Conservation (phyloP, 2,888 invertebrate species). For the Lycaena phlaeas region DNA sequence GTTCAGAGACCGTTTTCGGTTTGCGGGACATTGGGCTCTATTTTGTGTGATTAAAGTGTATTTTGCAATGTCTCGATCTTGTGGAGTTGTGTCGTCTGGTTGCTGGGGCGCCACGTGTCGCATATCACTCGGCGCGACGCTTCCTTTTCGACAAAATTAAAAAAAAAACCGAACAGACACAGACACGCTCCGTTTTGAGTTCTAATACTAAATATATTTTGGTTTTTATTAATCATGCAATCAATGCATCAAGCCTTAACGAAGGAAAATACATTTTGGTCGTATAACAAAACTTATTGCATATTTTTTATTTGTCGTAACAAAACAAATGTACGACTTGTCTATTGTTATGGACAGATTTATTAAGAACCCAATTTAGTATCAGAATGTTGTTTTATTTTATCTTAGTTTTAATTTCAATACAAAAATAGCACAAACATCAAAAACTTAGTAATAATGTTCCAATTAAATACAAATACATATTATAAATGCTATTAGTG, state of each 20-base stretch:
- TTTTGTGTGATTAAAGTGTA: constrained; percentile 35
- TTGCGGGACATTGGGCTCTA: constrained; percentile 38
- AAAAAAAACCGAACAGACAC: constrained; percentile 24
- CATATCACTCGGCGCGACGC: constrained; percentile 64
- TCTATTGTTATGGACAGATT: too few relatives aligned
- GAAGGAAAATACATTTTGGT: neutral
- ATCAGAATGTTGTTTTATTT: too few relatives aligned
- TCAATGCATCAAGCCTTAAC: neutral
- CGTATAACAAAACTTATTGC: too few relatives aligned
- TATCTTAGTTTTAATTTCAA: too few relatives aligned
- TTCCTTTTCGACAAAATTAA: constrained; percentile 61
- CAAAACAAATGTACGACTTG: too few relatives aligned
- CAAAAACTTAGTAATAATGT: too few relatives aligned
- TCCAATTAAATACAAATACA: too few relatives aligned
- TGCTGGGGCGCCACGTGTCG: constrained; percentile 55
- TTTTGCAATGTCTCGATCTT: constrained; percentile 30
- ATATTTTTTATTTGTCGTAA: too few relatives aligned
- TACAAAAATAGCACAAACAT: too few relatives aligned
- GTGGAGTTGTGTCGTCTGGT: constrained; percentile 37
- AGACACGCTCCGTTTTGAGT: constrained; percentile 16
- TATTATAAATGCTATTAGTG: too few relatives aligned
- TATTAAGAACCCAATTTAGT: too few relatives aligned
- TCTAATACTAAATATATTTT: constrained; percentile 16
- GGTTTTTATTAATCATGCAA: neutral
- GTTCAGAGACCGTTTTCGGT: constrained; percentile 51